Percentiles rank a stretch among this genome's conserved stretches.
Conservation (phyloP, 2,113 vertebrate species). For the Cygnus atratus region DNA sequence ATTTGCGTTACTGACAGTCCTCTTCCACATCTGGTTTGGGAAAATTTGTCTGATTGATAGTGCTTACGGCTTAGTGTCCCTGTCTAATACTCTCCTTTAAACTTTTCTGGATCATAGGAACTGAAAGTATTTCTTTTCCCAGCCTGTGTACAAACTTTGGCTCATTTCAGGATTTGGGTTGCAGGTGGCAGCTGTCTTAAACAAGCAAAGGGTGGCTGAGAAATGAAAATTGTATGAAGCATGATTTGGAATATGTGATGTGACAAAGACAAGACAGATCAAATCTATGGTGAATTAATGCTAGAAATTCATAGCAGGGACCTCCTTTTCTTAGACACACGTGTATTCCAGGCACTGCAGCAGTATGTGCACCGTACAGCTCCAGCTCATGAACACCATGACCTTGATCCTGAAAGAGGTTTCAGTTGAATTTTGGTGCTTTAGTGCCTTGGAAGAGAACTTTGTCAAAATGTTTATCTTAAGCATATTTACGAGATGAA, state of each 20-base stretch:
- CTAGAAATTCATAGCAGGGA: not conserved
- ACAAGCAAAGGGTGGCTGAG: not conserved
- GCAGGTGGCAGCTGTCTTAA: not conserved
- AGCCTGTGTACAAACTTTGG: not conserved
- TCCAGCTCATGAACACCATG: not conserved
- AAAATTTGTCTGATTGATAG: not conserved
- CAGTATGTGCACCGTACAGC: accelerated
- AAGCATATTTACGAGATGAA: not conserved
- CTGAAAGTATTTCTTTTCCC: not conserved
- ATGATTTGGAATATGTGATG: not conserved
- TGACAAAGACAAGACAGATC: not conserved
- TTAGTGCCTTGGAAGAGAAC: not conserved
- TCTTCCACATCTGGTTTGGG: not conserved
- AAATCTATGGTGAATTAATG: not conserved
- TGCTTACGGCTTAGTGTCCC: not conserved
- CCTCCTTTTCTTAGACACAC: not conserved
- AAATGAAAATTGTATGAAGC: not conserved
- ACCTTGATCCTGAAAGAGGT: not conserved
- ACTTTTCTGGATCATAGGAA: not conserved
- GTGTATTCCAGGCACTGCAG: not conserved
- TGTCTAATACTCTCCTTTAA: not conserved
- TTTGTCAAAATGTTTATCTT: not conserved
- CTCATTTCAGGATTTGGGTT: not conserved
- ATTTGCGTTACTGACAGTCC: not conserved
- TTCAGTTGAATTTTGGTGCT: not conserved